Percentiles rank a stretch among this genome's conserved stretches.
phyloP scores from a whole-genome alignment of 2,888 invertebrate species.

The Amphiduros pacificus region DNA sequence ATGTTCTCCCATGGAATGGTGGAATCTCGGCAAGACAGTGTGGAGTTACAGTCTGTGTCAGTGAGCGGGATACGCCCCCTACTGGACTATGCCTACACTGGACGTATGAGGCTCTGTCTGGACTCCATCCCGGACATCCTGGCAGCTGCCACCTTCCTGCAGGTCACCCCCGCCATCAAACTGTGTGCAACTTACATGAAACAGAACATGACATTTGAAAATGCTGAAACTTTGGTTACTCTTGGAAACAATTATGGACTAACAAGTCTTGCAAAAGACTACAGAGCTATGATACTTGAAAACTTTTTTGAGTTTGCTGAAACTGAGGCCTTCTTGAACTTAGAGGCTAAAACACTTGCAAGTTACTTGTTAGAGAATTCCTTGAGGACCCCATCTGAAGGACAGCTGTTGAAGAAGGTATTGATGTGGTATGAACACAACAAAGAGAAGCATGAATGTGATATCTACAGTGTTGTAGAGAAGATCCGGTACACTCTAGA shows the following conservation, averaged over 20 bases:
- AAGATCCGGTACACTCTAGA: constrained; percentile 23
- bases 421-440: constrained; percentile 24
- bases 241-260: constrained; percentile 22
- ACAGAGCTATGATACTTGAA: constrained; percentile 15
- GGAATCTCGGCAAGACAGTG: constrained; percentile 9
- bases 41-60: constrained; percentile 12
- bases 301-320: constrained; percentile 21
- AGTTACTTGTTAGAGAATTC: constrained; percentile 21
- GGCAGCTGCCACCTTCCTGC: constrained; percentile 24
- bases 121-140: constrained; percentile 14
- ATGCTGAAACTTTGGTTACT: constrained; percentile 15
- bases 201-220: constrained; percentile 23
- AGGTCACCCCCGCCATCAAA: constrained; percentile 22
- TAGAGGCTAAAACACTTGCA: constrained; percentile 16
- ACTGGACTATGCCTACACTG: constrained; percentile 26
- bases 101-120: constrained; percentile 14
- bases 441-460: constrained; percentile 1
- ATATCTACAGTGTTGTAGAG: constrained; percentile 20
- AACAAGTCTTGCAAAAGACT: constrained; percentile 3
- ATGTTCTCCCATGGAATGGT: constrained; percentile 26
- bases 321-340: constrained; percentile 16
- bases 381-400: constrained; percentile 17
- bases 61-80: constrained; percentile 13
- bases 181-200: constrained; percentile 15
- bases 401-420: constrained; percentile 17